These are phyloP conservation scores for Rhabditoides inermis DNA, from an alignment of 2,888 invertebrate species.

Conservation along the genomic window DNA sequence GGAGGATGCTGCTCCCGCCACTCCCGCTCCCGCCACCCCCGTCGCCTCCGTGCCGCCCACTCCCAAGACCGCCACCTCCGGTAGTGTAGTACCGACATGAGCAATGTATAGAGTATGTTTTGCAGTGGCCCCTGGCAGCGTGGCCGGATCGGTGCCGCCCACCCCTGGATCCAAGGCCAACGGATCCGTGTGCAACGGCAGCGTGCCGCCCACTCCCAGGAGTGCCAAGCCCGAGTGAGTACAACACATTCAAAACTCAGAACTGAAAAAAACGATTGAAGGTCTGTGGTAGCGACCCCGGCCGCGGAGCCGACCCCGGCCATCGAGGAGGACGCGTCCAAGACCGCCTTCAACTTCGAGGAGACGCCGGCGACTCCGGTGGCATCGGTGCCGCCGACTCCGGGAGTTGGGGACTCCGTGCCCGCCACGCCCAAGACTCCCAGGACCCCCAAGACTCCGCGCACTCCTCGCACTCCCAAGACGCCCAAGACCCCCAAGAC, in stretches of 20 bases:
- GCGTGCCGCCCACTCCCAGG: slow-evolving; percentile 32
- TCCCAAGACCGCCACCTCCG: not conserved
- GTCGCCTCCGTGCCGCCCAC: slow-evolving; percentile 5
- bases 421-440: not conserved
- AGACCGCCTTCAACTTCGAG: slow-evolving; percentile 34
- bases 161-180: slow-evolving; percentile 6
- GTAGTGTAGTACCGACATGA: not conserved
- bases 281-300: slow-evolving; percentile 13
- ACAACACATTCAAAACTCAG: too few species aligned
- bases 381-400: slow-evolving; percentile 17
- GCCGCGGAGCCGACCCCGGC: slow-evolving; percentile 21
- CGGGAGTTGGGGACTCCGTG: slow-evolving; percentile 10
- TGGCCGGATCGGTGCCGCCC: slow-evolving; percentile 7
- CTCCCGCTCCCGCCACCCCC: slow-evolving; percentile 3
- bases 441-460: slow-evolving; percentile 35
- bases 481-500: slow-evolving; percentile 38
- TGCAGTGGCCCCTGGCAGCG: too few species aligned
- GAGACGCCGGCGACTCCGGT: slow-evolving; percentile 37
- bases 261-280: too few species aligned
- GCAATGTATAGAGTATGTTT: not conserved
- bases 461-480: slow-evolving; percentile 37
- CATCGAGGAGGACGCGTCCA: slow-evolving; percentile 23
- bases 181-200: slow-evolving; percentile 19
- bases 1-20: not conserved
- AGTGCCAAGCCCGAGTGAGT: too few species aligned